Evolutionary conservation across 2,113 vertebrate species (phyloP).

Genomic region (Panthera tigris): DNA sequence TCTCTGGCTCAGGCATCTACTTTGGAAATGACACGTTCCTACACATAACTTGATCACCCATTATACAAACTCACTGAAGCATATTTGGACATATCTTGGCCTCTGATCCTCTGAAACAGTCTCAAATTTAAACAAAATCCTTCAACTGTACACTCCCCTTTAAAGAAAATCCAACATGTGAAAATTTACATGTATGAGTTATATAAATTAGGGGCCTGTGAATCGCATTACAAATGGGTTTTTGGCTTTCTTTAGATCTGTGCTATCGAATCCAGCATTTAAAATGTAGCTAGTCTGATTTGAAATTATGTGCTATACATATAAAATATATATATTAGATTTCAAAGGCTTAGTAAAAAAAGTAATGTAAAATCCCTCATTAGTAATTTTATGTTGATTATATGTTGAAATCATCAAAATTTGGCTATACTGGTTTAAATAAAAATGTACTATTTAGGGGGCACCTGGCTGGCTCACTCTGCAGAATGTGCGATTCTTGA

Average conservation of each 20-base stretch:
- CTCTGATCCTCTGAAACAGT: slow-evolving; percentile 14
- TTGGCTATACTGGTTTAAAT: slow-evolving; percentile 26
- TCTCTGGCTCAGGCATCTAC: not conserved
- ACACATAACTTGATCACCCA: not conserved
- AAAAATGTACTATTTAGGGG: not conserved
- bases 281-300: slow-evolving; percentile 7
- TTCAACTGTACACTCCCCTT: not conserved
- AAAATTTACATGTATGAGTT: slow-evolving; percentile 20
- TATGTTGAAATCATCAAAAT: slow-evolving; percentile 33
- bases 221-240: slow-evolving; percentile 14
- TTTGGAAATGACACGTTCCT: not conserved
- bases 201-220: not conserved
- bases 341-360: slow-evolving; percentile 30
- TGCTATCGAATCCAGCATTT: slow-evolving; percentile 27
- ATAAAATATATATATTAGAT: not conserved
- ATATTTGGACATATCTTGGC: not conserved
- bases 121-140: slow-evolving; percentile 21
- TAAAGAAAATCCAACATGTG: slow-evolving; percentile 43
- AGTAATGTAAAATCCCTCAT: not conserved
- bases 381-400: slow-evolving; percentile 37
- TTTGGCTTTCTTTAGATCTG: slow-evolving; percentile 43
- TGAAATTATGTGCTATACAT: not conserved
- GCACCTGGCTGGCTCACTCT: not conserved
- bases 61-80: slow-evolving; percentile 1
- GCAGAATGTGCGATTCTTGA: not conserved